Percentiles rank a stretch among this genome's conserved stretches.
These are phyloP conservation scores for Trichogramma evanescens DNA, from an alignment of 2,888 invertebrate species.

Conservation along the genomic window DNA sequence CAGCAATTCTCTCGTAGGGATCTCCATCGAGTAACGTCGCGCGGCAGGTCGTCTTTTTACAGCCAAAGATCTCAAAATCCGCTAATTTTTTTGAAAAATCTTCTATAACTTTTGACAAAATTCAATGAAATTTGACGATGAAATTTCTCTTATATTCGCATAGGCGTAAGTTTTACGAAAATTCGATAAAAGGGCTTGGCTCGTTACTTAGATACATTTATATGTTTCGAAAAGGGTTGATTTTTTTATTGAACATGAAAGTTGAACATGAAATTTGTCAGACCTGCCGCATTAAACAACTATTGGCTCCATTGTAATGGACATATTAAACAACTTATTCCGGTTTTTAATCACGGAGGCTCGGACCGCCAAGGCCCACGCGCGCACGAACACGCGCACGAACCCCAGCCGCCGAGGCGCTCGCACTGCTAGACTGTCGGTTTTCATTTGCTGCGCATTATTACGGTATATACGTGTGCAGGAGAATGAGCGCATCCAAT, in stretches of 20 bases:
- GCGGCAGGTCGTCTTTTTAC: constrained; percentile 30
- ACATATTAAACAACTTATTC: constrained; percentile 49
- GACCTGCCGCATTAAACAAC: constrained; percentile 41
- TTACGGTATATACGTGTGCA: constrained; percentile 43
- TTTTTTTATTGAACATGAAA: background rate
- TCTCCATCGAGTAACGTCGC: constrained; percentile 29
- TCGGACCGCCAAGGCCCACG: constrained; percentile 34
- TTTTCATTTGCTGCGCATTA: constrained; percentile 47
- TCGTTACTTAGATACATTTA: too few species aligned
- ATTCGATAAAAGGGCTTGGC: constrained; percentile 8
- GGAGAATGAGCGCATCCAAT: constrained; percentile 28
- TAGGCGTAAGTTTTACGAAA: background rate
- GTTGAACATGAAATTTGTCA: constrained; percentile 14
- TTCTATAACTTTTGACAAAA: constrained; percentile 6
- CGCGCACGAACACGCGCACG: constrained; percentile 42
- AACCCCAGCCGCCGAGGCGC: constrained; percentile 40
- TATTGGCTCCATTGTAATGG: constrained; percentile 45
- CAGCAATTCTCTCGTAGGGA: constrained; percentile 11
- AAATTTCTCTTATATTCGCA: background rate
- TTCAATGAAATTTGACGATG: background rate
- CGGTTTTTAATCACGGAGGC: constrained; percentile 49
- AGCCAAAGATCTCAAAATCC: background rate
- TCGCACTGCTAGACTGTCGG: constrained; percentile 49
- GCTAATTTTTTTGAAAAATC: background rate
- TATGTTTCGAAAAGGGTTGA: too few species aligned